Percentiles rank a stretch among this genome's conserved stretches.
Conservation (phyloP, 2,888 invertebrate species). For the Bellardia pandia region DNA sequence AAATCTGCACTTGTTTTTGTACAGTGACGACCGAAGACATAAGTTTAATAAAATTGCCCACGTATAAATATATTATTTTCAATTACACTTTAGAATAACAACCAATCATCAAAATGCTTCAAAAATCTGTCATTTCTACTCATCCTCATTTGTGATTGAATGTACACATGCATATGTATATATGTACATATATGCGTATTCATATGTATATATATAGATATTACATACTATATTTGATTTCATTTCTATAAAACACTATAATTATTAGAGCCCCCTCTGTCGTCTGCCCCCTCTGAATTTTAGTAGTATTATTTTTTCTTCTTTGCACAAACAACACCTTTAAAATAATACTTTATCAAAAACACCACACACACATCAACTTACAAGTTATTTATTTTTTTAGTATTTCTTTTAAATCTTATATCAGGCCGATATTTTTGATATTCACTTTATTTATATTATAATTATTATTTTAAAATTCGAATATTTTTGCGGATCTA, state of each 20-base stretch:
- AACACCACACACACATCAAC: constrained; percentile 43
- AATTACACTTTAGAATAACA: neutral
- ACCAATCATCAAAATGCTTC: neutral
- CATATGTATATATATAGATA: constrained; percentile 11
- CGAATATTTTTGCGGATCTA: constrained; percentile 56
- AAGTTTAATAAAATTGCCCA: constrained; percentile 2
- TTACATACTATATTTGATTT: constrained; percentile 11
- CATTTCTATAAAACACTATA: constrained; percentile 45
- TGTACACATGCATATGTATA: neutral
- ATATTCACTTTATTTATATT: constrained; percentile 63
- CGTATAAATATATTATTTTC: constrained; percentile 1
- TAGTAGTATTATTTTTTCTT: constrained; percentile 22
- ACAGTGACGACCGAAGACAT: neutral
- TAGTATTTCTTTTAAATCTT: neutral
- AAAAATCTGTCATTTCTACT: neutral
- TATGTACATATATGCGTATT: constrained; percentile 5
- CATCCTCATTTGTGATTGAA: constrained; percentile 17
- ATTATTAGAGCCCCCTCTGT: constrained; percentile 31
- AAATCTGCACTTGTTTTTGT: constrained; percentile 31
- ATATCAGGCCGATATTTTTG: constrained; percentile 7
- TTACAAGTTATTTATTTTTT: constrained; percentile 50
- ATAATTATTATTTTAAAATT: constrained; percentile 49
- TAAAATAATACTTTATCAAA: constrained; percentile 45
- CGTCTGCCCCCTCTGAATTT: neutral
- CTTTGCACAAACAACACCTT: constrained; percentile 44